Conservation (phyloP, 2,113 vertebrate species). For the Oncorhynchus tshawytscha region DNA sequence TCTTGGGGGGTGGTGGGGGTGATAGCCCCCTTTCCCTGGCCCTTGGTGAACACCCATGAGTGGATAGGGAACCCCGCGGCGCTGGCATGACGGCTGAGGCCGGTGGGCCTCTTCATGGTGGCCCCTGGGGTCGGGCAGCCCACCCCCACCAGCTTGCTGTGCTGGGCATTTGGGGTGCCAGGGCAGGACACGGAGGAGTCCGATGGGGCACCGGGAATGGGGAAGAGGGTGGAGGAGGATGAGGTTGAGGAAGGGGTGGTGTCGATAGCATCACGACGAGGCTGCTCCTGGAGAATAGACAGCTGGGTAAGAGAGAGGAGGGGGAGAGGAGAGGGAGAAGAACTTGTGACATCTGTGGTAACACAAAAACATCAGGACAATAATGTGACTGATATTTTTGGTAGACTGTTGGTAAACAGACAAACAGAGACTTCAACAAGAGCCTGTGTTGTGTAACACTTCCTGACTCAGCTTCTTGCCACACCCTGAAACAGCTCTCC, state of each 20-base stretch:
- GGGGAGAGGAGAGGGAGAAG: conserved; percentile 3
- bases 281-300: conserved; percentile 79
- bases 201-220: conserved; percentile 4
- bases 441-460: conserved; percentile 65
- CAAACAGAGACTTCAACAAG: conserved; percentile 63
- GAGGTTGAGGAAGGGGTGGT: rapidly evolving
- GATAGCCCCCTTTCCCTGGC: conserved; percentile 71
- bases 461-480: conserved; percentile 51
- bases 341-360: background rate
- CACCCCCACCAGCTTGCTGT: conserved; percentile 57
- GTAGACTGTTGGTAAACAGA: conserved; percentile 41
- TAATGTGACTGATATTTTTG: background rate
- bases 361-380: background rate
- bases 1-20: conserved; percentile 66
- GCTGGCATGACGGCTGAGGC: conserved; percentile 90
- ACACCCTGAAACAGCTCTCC: background rate
- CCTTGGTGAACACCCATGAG: conserved; percentile 76
- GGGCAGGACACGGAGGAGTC: conserved; percentile 56
- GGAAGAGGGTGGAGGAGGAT: conserved; percentile 27
- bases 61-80: conserved; percentile 84
- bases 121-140: conserved; percentile 68
- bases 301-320: conserved; percentile 40
- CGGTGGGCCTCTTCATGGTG: conserved; percentile 86
- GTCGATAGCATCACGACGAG: conserved; percentile 79
- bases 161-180: conserved; percentile 57